phyloP scores from a whole-genome alignment of 2,888 invertebrate species.

The Patella ulyssiponensis region DNA sequence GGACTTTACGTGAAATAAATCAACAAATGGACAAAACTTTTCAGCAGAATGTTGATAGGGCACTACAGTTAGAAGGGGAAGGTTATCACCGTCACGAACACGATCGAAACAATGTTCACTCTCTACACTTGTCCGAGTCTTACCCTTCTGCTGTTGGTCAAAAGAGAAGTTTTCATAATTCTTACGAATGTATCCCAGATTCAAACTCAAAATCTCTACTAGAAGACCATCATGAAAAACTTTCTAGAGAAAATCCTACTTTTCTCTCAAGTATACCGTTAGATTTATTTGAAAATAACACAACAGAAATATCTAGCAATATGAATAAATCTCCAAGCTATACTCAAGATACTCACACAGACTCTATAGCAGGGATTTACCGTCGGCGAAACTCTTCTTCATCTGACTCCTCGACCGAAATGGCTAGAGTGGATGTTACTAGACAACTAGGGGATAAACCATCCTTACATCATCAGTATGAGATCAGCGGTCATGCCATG shows the following conservation, averaged over 20 bases:
- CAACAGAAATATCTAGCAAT: conserved; percentile 6
- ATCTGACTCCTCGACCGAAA: neutral
- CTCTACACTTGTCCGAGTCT: conserved; percentile 32
- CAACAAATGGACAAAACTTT: conserved; percentile 63
- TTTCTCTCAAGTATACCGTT: conserved; percentile 6
- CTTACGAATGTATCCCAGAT: conserved; percentile 9
- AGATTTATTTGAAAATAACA: conserved; percentile 17
- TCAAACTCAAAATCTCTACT: neutral
- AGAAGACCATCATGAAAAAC: conserved; percentile 3
- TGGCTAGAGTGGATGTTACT: neutral
- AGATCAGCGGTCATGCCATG: neutral
- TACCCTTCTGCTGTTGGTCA: neutral
- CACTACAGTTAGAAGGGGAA: conserved; percentile 27
- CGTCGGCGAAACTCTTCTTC: neutral
- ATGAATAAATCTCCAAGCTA: conserved; percentile 10
- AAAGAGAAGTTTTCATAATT: neutral
- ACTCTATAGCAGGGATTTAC: neutral
- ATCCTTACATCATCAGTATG: neutral
- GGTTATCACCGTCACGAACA: conserved; percentile 25
- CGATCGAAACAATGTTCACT: conserved; percentile 17
- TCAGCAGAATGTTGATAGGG: conserved; percentile 48
- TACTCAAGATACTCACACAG: neutral
- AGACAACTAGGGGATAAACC: neutral
- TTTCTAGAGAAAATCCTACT: conserved; percentile 19
- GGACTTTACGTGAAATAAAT: conserved; percentile 61